These are phyloP conservation scores for Anniella stebbinsi DNA, from an alignment of 2,797 vertebrate genomes.

Conservation along the genomic window DNA sequence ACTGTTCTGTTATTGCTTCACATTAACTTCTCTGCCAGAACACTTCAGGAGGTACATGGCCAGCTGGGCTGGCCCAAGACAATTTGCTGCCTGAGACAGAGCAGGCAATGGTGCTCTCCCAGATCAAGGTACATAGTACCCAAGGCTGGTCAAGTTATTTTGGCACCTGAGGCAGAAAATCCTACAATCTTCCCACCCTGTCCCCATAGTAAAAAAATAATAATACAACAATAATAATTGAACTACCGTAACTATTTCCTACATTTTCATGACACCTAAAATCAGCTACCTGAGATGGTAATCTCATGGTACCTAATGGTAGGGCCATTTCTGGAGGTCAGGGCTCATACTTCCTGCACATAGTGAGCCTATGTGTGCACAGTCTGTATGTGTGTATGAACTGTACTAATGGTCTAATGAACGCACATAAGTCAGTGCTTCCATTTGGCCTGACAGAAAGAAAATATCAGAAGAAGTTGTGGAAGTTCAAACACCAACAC, in stretches of 20 bases:
- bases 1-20: slow-evolving; percentile 13
- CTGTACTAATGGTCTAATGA: background rate
- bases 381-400: background rate
- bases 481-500: background rate
- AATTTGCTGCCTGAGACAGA: background rate
- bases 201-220: background rate
- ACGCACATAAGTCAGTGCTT: background rate
- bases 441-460: background rate
- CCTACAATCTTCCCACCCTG: background rate
- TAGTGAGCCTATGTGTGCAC: background rate
- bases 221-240: background rate
- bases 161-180: background rate
- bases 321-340: background rate
- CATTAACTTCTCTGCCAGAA: background rate
- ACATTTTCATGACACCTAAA: no score
- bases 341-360: background rate
- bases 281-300: no score
- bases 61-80: background rate
- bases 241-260: background rate
- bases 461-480: no score
- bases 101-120: background rate
- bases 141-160: background rate
- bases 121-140: background rate
- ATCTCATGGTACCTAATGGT: background rate
- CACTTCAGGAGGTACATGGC: background rate